Evolutionary conservation across 2,113 vertebrate genomes (phyloP).

Genomic region (Tylochromis polylepis): DNA sequence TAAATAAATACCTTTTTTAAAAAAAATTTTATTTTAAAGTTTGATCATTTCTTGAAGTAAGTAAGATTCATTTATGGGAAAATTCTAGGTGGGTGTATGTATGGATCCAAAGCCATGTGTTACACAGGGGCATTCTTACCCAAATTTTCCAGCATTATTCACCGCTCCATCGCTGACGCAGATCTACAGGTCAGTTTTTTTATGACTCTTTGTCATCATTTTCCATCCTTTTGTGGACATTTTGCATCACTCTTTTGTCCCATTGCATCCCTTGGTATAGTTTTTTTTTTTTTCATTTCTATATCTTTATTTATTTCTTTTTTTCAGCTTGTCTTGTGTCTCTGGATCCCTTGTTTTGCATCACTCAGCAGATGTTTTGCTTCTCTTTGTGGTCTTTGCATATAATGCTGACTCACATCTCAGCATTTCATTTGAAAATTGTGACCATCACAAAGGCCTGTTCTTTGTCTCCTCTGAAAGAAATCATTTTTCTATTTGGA

Average conservation of each 20-base stretch:
- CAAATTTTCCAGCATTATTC: neutral
- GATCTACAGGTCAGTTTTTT: neutral
- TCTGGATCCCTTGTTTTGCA: neutral
- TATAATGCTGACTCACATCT: neutral
- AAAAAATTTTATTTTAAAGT: neutral
- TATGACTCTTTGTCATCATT: neutral
- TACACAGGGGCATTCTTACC: neutral
- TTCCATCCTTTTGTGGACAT: neutral
- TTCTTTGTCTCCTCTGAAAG: neutral
- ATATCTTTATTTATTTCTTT: neutral
- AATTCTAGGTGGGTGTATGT: neutral
- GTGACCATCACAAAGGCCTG: neutral
- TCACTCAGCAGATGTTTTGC: neutral
- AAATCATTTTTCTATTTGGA: neutral
- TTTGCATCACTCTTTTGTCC: neutral
- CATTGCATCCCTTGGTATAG: neutral
- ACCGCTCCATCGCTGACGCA: neutral
- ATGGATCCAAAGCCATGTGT: neutral
- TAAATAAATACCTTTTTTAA: neutral
- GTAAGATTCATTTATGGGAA: neutral
- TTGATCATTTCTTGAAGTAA: neutral
- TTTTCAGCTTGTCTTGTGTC: neutral
- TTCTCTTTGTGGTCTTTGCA: neutral
- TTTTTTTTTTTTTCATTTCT: neutral
- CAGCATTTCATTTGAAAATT: neutral